Base-by-base conservation (phyloP, 2,797 vertebrate species). In the Carapus acus region DNA sequence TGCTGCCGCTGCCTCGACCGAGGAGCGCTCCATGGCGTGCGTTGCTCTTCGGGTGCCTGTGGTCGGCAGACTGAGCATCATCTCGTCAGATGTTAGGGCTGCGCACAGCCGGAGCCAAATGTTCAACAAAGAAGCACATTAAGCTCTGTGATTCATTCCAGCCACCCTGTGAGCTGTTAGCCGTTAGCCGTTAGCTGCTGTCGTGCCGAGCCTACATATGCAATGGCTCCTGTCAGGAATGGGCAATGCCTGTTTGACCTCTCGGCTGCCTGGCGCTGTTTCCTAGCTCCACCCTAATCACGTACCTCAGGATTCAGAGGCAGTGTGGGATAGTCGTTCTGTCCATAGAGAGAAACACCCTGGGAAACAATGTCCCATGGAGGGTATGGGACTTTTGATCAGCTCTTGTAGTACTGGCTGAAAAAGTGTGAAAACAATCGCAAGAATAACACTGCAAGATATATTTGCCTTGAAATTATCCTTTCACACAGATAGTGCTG, bases 81-180 rank as follows among this genome's bases (percentile, higher is more conserved):
- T 63, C 63, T 56, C 50, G 68, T 75, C 65, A 72, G 67, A 71
- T 83, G 71, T 84, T 81, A 83, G 74, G 71, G 81, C 76, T 78
- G 65, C 59, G 54, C 33, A 43, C 18, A 29, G 23, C 54, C 42
- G 0, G 37, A 72, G 85, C 81, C 81, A 86, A 81, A 55, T 71
- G 41, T 73, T 74, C 58, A 81, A 81, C 71, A 83, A 83, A 84
- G 81, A 73, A 62, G 54, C 77, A 57, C 74, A 79, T 83, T 79
- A 80, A 76, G 43, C 41, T 16, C 43, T 54, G 78, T 82, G 65
- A 83, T 80, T 83, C 68, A 71, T 77, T 75, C 69, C 65, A 75
- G 77, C 67, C 74, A 71, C 59, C 68, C 65, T 69, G 69, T 31
- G 41, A 67, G 63, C 58, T 55, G 54, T 70, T n/a, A n/a, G n/a